phyloP scores from a whole-genome alignment of 2,113 vertebrate genomes.

The Sula dactylatra region DNA sequence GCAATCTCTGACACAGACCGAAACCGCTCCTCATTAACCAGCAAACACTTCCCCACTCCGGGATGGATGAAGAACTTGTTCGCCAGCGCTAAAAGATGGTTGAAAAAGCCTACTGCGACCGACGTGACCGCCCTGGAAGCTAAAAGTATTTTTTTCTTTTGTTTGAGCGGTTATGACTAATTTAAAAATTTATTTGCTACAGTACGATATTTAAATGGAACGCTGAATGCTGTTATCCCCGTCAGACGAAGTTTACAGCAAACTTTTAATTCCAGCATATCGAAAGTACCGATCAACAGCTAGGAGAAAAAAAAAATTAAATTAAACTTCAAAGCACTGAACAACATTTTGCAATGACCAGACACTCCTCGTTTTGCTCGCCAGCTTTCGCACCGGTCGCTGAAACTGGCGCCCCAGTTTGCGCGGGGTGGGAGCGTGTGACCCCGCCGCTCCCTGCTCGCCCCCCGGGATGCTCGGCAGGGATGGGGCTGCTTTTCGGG shows the following conservation, averaged over 20 bases:
- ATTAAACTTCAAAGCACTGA: conserved; percentile 32
- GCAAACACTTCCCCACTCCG: background rate
- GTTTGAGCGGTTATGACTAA: background rate
- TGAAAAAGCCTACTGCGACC: background rate
- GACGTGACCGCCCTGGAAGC: background rate
- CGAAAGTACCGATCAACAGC: conserved; percentile 32
- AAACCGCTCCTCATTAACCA: background rate
- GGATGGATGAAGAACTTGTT: background rate
- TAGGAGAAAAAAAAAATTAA: background rate
- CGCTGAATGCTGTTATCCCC: conserved; percentile 17
- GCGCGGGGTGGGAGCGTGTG: background rate
- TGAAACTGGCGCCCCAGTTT: background rate
- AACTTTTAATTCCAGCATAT: conserved; percentile 66
- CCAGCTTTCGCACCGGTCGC: background rate
- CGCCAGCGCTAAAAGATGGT: background rate
- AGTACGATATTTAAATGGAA: conserved; percentile 3
- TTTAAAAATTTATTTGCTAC: conserved; percentile 31
- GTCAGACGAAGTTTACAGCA: conserved; percentile 60
- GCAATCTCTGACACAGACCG: background rate
- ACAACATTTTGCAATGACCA: background rate
- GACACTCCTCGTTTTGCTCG: background rate
- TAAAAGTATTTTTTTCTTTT: background rate
- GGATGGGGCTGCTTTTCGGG: background rate
- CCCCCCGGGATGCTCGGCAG: background rate
- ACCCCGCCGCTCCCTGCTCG: background rate